phyloP scores from a whole-genome alignment of 2,113 vertebrate genomes.

The Entosphenus tridentatus region DNA sequence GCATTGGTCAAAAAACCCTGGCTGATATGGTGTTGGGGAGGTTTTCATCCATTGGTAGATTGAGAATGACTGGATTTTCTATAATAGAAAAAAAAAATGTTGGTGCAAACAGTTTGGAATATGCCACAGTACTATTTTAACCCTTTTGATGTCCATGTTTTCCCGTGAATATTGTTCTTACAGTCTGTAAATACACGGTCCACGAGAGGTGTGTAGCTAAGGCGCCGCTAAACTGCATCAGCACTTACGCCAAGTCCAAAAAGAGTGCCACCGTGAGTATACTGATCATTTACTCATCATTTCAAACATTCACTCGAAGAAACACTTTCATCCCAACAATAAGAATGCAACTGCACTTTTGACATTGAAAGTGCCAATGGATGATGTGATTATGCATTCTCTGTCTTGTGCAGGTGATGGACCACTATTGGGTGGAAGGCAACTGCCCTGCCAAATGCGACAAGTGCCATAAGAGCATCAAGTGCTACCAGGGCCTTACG shows the following conservation, averaged over 20 bases:
- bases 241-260: slow-evolving; percentile 76
- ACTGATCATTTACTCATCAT: neutral
- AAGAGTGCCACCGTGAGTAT: slow-evolving; percentile 60
- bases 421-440: slow-evolving; percentile 82
- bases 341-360: no score
- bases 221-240: slow-evolving; percentile 61
- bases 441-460: slow-evolving; percentile 78
- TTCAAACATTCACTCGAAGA: no score
- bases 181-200: slow-evolving; percentile 80
- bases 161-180: slow-evolving; percentile 13
- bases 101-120: no score
- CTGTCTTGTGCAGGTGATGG: slow-evolving; percentile 44
- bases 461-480: slow-evolving; percentile 84
- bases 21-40: no score
- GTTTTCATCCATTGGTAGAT: no score
- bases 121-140: no score
- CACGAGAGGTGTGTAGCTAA: slow-evolving; percentile 62
- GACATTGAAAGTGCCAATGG: no score
- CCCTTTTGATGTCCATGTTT: neutral
- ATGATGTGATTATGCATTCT: neutral
- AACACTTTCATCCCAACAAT: no score
- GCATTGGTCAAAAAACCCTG: no score
- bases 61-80: no score
- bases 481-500: slow-evolving; percentile 78
- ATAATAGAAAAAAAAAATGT: no score